Evolutionary conservation across 2,113 vertebrate genomes (phyloP).

Genomic region (Alosa alosa): DNA sequence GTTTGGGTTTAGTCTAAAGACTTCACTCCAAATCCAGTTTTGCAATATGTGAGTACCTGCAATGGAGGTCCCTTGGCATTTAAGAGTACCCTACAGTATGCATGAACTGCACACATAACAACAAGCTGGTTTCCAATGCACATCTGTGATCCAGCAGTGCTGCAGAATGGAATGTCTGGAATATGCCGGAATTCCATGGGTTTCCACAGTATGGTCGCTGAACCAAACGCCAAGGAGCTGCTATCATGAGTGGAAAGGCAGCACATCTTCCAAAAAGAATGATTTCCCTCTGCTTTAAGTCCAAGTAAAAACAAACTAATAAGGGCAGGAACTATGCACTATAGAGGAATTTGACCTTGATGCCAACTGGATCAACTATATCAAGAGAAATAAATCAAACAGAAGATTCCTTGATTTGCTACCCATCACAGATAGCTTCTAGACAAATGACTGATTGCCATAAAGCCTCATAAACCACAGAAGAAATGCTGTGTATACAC

Average conservation of each 20-base stretch:
- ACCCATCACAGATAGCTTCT: not conserved
- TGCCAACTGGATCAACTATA: not conserved
- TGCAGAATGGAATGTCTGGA: conserved; percentile 21
- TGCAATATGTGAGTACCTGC: not conserved
- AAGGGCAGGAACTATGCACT: not conserved
- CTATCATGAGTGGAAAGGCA: conserved; percentile 24
- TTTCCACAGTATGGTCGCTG: conserved; percentile 29
- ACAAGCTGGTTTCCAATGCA: not conserved
- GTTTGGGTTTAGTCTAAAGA: not conserved
- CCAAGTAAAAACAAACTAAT: conserved; percentile 24
- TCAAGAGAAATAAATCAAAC: not conserved
- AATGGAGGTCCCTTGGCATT: not conserved
- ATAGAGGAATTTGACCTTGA: not conserved
- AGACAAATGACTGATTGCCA: not conserved
- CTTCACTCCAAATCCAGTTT: too few species aligned
- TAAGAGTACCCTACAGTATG: conserved; percentile 10
- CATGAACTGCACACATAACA: not conserved
- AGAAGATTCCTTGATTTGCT: not conserved
- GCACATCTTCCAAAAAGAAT: conserved; percentile 34
- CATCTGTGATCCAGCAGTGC: conserved; percentile 15
- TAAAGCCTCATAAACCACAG: not conserved
- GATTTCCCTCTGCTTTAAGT: conserved; percentile 4
- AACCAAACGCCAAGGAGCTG: conserved; percentile 1
- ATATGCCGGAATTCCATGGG: conserved; percentile 24
- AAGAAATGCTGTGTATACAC: not conserved